Evolutionary conservation across 2,888 invertebrate genomes (phyloP).

Genomic region (Tiphia femorata): DNA sequence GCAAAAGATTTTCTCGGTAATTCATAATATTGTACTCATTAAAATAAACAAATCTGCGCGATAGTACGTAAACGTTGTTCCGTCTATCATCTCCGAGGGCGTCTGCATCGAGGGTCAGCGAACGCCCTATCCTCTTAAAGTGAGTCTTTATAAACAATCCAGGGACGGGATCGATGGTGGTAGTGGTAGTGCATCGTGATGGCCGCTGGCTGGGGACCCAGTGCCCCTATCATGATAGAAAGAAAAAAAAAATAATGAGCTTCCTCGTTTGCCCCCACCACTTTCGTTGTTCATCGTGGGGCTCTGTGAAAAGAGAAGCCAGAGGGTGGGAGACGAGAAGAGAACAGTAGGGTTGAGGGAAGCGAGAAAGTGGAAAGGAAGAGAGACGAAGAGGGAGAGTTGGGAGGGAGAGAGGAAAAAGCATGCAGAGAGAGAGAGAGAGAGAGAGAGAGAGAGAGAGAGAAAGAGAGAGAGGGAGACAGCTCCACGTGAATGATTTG

Average conservation of each 20-base stretch:
- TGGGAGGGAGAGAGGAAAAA: neutral
- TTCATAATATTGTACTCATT: no score
- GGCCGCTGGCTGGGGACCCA: slow-evolving; percentile 44
- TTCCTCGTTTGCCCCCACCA: slow-evolving; percentile 46
- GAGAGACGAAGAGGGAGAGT: slow-evolving; percentile 9
- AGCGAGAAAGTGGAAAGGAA: neutral
- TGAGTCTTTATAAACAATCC: slow-evolving; percentile 44
- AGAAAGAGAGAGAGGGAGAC: slow-evolving; percentile 21
- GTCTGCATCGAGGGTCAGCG: slow-evolving; percentile 27
- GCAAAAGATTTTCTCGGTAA: no score
- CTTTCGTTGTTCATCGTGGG: slow-evolving; percentile 29
- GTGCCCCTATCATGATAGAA: slow-evolving; percentile 38
- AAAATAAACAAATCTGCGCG: no score
- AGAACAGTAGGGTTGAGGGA: neutral
- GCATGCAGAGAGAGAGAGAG: slow-evolving; percentile 13
- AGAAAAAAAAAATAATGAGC: slow-evolving; percentile 48
- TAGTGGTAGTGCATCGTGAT: slow-evolving; percentile 40
- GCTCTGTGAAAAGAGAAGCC: slow-evolving; percentile 15
- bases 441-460: slow-evolving; percentile 13
- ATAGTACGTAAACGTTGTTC: slow-evolving; percentile 17
- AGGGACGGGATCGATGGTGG: slow-evolving; percentile 26
- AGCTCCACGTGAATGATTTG: slow-evolving; percentile 55
- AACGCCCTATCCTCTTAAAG: slow-evolving; percentile 37
- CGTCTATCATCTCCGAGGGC: slow-evolving; percentile 8
- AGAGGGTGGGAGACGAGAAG: slow-evolving; percentile 7